phyloP scores from a whole-genome alignment of 2,797 vertebrate genomes.

The Nasua narica region DNA sequence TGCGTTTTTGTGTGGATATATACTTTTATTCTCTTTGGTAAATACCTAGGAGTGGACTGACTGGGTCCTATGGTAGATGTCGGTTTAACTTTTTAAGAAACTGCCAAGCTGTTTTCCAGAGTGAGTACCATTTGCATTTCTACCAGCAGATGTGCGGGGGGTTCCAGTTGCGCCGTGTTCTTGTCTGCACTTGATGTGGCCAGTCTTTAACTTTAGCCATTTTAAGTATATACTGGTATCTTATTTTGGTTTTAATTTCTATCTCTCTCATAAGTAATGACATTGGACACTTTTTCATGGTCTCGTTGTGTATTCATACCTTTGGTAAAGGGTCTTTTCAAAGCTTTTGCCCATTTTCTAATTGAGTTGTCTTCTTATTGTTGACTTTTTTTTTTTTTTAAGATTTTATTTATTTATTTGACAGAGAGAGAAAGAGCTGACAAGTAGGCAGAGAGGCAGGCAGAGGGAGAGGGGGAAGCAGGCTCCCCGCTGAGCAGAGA shows the following conservation, averaged over 20 bases:
- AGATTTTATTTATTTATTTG: no score
- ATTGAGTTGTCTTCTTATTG: background rate
- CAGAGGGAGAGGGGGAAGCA: no score
- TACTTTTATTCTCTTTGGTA: background rate
- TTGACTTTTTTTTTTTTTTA: no score
- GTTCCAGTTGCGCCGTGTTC: background rate
- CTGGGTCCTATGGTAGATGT: background rate
- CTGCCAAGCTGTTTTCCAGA: background rate
- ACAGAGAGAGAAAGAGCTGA: no score
- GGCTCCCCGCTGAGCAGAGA: no score
- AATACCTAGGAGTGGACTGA: background rate
- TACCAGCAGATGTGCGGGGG: background rate
- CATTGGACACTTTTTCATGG: background rate
- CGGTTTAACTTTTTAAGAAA: background rate
- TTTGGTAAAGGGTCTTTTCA: slow-evolving; percentile 14
- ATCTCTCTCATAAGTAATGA: background rate
- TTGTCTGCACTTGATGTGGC: background rate
- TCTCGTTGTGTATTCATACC: background rate
- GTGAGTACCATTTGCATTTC: background rate
- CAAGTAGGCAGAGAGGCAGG: no score
- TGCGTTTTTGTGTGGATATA: background rate
- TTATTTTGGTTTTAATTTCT: background rate
- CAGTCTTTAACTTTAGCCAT: background rate
- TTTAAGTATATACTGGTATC: background rate
- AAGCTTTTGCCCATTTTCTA: background rate